Evolutionary conservation across 2,888 invertebrate genomes (phyloP).

Genomic region (Eristalinus aeneus): DNA sequence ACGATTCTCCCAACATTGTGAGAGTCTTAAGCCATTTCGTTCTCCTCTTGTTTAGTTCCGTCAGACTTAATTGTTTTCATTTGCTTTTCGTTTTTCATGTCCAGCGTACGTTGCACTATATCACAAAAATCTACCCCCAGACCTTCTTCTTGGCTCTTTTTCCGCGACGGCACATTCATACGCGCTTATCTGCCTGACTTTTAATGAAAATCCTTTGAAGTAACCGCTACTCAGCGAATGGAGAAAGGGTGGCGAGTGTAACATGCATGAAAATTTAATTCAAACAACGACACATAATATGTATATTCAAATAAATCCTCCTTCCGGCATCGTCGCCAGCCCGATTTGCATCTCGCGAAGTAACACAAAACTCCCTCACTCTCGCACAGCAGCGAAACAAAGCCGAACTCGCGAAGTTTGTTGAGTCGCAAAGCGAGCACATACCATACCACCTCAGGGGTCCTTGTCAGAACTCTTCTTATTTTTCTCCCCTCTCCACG

Average conservation of each 20-base stretch:
- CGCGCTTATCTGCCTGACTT: conserved; percentile 42
- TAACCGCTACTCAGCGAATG: conserved; percentile 14
- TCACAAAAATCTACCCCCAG: conserved; percentile 5
- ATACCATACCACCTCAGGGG: background rate
- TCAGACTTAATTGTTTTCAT: conserved; percentile 33
- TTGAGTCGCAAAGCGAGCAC: background rate
- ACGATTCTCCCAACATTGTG: background rate
- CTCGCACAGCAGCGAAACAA: background rate
- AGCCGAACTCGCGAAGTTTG: background rate
- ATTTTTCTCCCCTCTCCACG: too few relatives aligned
- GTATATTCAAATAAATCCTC: conserved; percentile 13
- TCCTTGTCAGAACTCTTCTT: background rate
- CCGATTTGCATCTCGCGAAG: conserved; percentile 19
- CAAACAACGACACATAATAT: conserved; percentile 40
- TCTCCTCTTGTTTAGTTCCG: background rate
- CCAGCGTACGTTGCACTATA: conserved; percentile 52
- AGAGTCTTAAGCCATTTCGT: background rate
- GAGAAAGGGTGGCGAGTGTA: conserved; percentile 7
- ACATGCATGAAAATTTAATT: conserved; percentile 62
- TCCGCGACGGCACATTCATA: background rate
- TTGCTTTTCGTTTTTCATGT: conserved; percentile 21
- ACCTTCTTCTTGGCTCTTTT: background rate
- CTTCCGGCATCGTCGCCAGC: background rate
- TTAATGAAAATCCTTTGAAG: conserved; percentile 53
- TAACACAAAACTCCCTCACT: background rate